Base-by-base conservation (phyloP, 2,113 vertebrate genomes). In the Cheilinus undulatus region DNA sequence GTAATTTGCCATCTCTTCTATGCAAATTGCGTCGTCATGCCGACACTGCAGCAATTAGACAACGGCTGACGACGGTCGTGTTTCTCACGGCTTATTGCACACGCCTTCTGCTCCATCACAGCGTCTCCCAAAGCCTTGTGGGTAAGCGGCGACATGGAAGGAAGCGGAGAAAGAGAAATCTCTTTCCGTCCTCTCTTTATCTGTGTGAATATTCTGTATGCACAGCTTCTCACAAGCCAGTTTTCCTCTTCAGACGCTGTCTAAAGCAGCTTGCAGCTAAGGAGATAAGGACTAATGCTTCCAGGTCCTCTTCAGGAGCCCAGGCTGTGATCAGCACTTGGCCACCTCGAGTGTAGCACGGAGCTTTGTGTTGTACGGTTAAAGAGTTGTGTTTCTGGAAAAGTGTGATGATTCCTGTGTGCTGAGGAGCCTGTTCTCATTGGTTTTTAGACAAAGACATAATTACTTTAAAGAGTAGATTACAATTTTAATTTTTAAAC, bases 261-360 rank as follows among this genome's bases (percentile, higher is more conserved):
- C 69, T 59, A 73, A 86, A 88, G 80, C 82, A 60, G 85, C 77
- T 77, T 81, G 82, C 78, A 75, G 58, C 73, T 82, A 58, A 84
- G 76, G 59, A 88, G 88, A 89, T 88, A 62, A 80, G 68, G 70
- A 73, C 73, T 73, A 69, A 42, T 62, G 43, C 80, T 75, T 68
- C 67, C 62, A 56, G 63, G 69, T 69, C 57, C 68, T 74, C 73
- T 65, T 68, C 34, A 57, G 53, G 65, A 78, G 61, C 49, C 6
- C 1, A 67, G 73, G 20, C 36, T 59, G 81, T 73, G 80, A 79
- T 80, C 73, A 51, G 69, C 73, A 63, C 76, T 79, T 79, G 78
- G 82, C 50, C 49, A 79, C 74, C 75, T 67, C 52, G 63, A 69
- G 72, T 56, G 54, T 17, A 30, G 63, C 74, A 46, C 34, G 8